These are phyloP conservation scores for Anarrhichthys ocellatus DNA, from an alignment of 2,113 vertebrate genomes.

Conservation along the genomic window DNA sequence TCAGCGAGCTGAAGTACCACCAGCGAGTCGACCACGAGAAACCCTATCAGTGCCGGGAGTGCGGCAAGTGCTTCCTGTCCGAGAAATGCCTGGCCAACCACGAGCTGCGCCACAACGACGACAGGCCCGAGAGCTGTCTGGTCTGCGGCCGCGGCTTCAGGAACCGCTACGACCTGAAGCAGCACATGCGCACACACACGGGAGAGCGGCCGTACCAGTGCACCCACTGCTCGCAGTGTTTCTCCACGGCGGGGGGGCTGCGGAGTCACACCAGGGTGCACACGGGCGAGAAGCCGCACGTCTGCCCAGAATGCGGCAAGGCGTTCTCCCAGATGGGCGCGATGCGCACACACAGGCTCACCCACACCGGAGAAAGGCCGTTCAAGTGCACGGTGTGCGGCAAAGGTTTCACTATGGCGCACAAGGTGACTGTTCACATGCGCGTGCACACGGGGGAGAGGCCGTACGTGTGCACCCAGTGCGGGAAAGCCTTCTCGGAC, in stretches of 20 bases:
- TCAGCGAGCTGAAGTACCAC: constrained; percentile 79
- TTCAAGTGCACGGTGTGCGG: constrained; percentile 79
- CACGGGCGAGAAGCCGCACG: constrained; percentile 78
- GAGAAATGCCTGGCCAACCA: constrained; percentile 77
- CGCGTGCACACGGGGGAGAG: constrained; percentile 80
- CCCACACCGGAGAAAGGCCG: constrained; percentile 77
- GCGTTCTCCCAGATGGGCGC: constrained; percentile 80
- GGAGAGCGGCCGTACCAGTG: constrained; percentile 81
- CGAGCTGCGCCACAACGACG: constrained; percentile 76
- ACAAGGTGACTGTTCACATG: constrained; percentile 81
- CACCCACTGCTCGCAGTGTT: constrained; percentile 78
- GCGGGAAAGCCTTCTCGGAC: constrained; percentile 80
- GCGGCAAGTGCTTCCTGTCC: constrained; percentile 79
- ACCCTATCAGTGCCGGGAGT: constrained; percentile 79
- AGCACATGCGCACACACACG: constrained; percentile 81
- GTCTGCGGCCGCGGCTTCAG: constrained; percentile 77
- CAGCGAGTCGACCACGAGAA: constrained; percentile 78
- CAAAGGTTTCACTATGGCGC: constrained; percentile 80
- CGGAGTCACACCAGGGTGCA: constrained; percentile 79
- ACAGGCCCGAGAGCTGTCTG: constrained; percentile 72
- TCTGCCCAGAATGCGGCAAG: constrained; percentile 79
- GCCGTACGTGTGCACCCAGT: constrained; percentile 79
- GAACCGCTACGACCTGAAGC: constrained; percentile 79
- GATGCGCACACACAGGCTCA: constrained; percentile 80
- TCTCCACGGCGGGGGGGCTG: constrained; percentile 76